Evolutionary conservation across 2,888 invertebrate genomes (phyloP).

Genomic region (Cheilosia impressa): DNA sequence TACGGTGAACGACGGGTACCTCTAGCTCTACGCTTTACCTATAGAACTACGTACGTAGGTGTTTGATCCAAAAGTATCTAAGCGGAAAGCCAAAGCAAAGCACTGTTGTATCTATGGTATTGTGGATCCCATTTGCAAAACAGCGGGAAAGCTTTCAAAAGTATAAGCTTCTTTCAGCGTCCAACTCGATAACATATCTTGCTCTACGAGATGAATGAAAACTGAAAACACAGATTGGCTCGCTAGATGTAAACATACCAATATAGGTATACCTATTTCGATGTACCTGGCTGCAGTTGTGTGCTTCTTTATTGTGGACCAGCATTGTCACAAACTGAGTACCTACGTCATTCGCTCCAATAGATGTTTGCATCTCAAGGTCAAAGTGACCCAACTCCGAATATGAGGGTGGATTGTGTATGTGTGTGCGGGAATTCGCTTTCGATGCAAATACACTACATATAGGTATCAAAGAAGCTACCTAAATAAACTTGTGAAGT

Average conservation of each 20-base stretch:
- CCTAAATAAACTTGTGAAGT: slow-evolving; percentile 38
- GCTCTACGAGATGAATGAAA: slow-evolving; percentile 66
- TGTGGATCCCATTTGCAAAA: slow-evolving; percentile 46
- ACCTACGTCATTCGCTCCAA: slow-evolving; percentile 60
- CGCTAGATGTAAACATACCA: slow-evolving; percentile 38
- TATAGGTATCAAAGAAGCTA: neutral
- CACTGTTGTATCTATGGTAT: slow-evolving; percentile 34
- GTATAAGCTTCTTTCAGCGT: slow-evolving; percentile 48
- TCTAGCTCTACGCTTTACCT: slow-evolving; percentile 14
- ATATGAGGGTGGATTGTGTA: slow-evolving; percentile 19
- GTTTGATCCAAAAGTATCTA: slow-evolving; percentile 62
- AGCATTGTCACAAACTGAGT: slow-evolving; percentile 33
- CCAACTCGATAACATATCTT: slow-evolving; percentile 24
- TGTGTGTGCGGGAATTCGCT: slow-evolving; percentile 14
- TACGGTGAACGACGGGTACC: neutral
- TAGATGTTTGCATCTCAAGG: slow-evolving; percentile 69
- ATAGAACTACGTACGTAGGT: slow-evolving; percentile 69
- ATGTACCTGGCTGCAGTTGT: slow-evolving; percentile 50
- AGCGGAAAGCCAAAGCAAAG: slow-evolving; percentile 33
- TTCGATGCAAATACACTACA: neutral
- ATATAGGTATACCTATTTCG: neutral
- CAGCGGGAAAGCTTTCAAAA: slow-evolving; percentile 51
- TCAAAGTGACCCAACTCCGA: slow-evolving; percentile 62
- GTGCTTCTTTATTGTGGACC: slow-evolving; percentile 16
- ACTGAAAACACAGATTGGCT: slow-evolving; percentile 56